A percentile compares a stretch with the other conserved stretches of the same genome.
Conservation (phyloP, 2,888 invertebrate species). For the Coleophora deauratella region DNA sequence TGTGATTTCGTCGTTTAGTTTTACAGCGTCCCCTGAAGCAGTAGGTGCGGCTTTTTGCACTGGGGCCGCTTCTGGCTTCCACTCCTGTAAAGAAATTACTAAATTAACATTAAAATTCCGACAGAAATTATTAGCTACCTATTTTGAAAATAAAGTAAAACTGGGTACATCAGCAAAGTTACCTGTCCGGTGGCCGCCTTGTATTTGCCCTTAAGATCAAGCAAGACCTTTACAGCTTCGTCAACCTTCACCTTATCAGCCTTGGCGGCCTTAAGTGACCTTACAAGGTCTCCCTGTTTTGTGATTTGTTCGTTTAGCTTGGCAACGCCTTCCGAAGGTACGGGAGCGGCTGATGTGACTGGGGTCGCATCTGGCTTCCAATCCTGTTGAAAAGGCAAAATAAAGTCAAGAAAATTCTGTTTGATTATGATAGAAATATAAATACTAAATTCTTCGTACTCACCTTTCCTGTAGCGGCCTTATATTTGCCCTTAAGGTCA, state of each 20-base stretch:
- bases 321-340: no score
- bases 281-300: slow-evolving; percentile 78
- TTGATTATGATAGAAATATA: no score
- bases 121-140: no score
- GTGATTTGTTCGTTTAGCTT: slow-evolving; percentile 51
- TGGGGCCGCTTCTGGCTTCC: slow-evolving; percentile 13
- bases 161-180: no score
- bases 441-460: no score
- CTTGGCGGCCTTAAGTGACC: slow-evolving; percentile 79
- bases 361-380: slow-evolving; percentile 21
- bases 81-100: slow-evolving; percentile 12
- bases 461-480: slow-evolving; percentile 58
- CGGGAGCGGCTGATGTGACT: slow-evolving; percentile 10
- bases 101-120: no score
- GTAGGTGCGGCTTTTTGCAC: slow-evolving; percentile 7
- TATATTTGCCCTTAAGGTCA: slow-evolving; percentile 82
- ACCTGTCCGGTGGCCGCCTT: slow-evolving; percentile 70
- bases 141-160: no score
- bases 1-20: slow-evolving; percentile 43
- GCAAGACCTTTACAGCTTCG: slow-evolving; percentile 68
- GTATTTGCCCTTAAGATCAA: slow-evolving; percentile 82
- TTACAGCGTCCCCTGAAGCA: not conserved
- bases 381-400: slow-evolving; percentile 11
- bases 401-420: not conserved
- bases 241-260: slow-evolving; percentile 72